These are phyloP conservation scores for Platysternon megacephalum DNA, from an alignment of 2,113 vertebrate genomes.

Conservation along the genomic window DNA sequence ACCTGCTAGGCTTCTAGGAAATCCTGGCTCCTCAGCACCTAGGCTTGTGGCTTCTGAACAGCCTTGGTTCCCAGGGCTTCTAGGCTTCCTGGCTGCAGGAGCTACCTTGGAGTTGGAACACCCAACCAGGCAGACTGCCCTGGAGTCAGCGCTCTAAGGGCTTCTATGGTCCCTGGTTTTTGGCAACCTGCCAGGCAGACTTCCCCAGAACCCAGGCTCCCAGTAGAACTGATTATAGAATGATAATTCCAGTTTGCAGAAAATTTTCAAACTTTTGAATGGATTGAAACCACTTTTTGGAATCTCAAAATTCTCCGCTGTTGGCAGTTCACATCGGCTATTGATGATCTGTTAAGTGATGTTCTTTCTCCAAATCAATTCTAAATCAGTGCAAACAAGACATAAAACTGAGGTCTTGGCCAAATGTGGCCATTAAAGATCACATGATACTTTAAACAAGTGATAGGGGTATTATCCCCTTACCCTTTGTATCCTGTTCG, in stretches of 20 bases:
- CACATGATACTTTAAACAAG: background rate
- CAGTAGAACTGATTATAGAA: background rate
- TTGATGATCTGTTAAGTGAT: background rate
- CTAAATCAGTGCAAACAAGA: fast-evolving
- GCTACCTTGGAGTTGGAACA: background rate
- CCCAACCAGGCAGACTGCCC: fast-evolving
- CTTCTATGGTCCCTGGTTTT: background rate
- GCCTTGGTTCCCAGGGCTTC: background rate
- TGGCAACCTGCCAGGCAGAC: background rate
- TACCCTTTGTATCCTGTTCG: background rate
- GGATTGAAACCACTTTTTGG: background rate
- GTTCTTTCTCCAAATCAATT: background rate
- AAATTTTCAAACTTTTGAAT: background rate
- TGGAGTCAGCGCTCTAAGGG: background rate
- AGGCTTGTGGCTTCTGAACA: background rate
- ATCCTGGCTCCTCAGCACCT: background rate
- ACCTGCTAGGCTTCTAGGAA: background rate
- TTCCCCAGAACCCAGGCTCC: background rate
- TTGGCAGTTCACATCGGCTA: background rate
- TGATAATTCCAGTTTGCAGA: background rate
- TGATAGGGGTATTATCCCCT: background rate
- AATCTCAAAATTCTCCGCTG: background rate
- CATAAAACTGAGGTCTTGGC: background rate
- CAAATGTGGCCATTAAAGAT: background rate
- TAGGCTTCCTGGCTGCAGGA: background rate